Percentiles rank a stretch among this genome's conserved stretches.
These are phyloP conservation scores for Plebejus argus DNA, from an alignment of 2,888 invertebrate genomes.

Conservation along the genomic window DNA sequence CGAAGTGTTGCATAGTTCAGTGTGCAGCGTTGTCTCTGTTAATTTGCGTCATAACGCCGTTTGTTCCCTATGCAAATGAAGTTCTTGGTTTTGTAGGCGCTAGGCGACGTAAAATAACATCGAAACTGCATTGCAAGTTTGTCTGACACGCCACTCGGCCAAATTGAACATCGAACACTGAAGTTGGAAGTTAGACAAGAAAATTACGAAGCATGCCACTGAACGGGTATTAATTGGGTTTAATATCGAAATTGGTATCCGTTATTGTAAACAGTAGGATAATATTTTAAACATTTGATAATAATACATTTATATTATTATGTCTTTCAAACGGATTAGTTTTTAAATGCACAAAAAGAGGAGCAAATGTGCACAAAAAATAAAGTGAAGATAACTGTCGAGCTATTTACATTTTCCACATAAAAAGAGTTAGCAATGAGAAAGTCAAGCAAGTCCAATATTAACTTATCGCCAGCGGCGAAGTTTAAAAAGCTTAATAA, in stretches of 20 bases:
- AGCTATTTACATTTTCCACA: neutral
- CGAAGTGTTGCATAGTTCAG: conserved; percentile 11
- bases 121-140: conserved; percentile 3
- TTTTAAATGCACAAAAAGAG: neutral
- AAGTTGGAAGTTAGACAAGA: conserved; percentile 4
- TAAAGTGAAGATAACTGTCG: neutral
- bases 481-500: neutral
- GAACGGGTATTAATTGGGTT: neutral
- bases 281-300: too few relatives aligned
- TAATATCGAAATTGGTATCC: neutral
- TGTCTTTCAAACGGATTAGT: too few relatives aligned
- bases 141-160: neutral
- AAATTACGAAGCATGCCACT: neutral
- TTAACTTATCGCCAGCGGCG: neutral
- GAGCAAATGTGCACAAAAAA: neutral
- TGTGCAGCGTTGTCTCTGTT: neutral
- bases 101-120: conserved; percentile 13
- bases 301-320: too few relatives aligned
- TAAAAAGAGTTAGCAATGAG: neutral
- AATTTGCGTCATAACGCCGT: conserved; percentile 19
- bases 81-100: conserved; percentile 13
- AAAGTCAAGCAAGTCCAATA: neutral
- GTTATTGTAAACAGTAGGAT: neutral
- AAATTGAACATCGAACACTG: conserved; percentile 2
- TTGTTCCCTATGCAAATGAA: conserved; percentile 2